Evolutionary conservation across 2,113 vertebrate species (phyloP).

Genomic region (Cyprinus carpio): DNA sequence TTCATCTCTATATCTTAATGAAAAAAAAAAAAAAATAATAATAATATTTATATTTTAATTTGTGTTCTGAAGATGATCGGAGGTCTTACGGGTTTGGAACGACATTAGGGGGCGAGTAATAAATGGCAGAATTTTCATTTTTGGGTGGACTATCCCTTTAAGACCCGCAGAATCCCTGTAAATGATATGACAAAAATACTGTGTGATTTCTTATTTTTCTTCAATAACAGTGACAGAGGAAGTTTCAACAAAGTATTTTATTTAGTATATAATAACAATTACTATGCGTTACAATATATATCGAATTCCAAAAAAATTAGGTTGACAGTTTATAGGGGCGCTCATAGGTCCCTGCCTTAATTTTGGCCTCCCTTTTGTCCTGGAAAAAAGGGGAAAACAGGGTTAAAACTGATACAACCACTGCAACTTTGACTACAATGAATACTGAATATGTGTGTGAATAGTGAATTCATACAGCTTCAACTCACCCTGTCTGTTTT

Average conservation of each 20-base stretch:
- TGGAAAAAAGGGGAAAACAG: constrained; percentile 58
- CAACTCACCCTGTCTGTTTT: constrained; percentile 80
- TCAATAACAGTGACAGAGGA: not conserved
- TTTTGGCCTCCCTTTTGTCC: constrained; percentile 79
- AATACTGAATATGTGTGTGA: not conserved
- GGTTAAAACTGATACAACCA: not conserved
- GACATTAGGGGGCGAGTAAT: no score
- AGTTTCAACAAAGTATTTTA: constrained; percentile 53
- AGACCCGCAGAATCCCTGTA: no score
- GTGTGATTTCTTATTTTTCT: not conserved
- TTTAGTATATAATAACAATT: constrained; percentile 66
- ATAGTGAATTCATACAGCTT: not conserved
- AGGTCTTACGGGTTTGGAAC: no score
- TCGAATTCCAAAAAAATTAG: constrained; percentile 64
- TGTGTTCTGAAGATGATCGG: no score
- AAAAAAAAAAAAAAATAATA: no score
- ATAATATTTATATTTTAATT: no score
- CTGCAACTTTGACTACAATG: not conserved
- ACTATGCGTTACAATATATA: constrained; percentile 47
- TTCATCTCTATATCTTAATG: no score
- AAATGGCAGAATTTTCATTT: no score
- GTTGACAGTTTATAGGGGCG: constrained; percentile 69
- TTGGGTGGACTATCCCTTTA: no score
- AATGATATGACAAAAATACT: not conserved
- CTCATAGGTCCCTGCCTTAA: constrained; percentile 79